These are phyloP conservation scores for Selene dorsalis DNA, from an alignment of 2,797 vertebrate species.

Conservation along the genomic window DNA sequence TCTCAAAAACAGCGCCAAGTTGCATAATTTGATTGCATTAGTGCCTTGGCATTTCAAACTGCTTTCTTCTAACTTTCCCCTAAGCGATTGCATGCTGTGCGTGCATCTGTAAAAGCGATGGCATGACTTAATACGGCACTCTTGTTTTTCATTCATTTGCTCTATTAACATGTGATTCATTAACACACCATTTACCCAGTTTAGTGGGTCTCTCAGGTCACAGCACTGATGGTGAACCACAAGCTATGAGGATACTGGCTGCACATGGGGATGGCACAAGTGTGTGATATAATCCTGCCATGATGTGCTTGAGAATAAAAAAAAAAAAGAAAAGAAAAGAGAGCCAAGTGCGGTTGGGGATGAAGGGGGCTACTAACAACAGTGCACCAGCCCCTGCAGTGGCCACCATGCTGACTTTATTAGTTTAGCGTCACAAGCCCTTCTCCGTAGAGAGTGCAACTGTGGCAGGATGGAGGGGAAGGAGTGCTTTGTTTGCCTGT, in stretches of 20 bases:
- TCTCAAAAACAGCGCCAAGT: slow-evolving; percentile 36
- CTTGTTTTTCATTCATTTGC: slow-evolving; percentile 59
- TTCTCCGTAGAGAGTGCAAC: slow-evolving; percentile 60
- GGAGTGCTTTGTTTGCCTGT: slow-evolving; percentile 57
- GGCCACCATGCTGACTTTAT: slow-evolving; percentile 78
- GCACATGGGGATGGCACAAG: slow-evolving; percentile 40
- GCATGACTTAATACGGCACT: slow-evolving; percentile 45
- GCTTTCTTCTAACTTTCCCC: slow-evolving; percentile 52
- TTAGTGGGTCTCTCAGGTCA: slow-evolving; percentile 74
- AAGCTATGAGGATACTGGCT: slow-evolving; percentile 21
- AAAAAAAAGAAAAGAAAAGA: slow-evolving; percentile 41
- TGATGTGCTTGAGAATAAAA: slow-evolving; percentile 55
- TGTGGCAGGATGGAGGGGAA: slow-evolving; percentile 57
- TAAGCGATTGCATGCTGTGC: slow-evolving; percentile 48
- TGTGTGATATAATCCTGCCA: slow-evolving; percentile 58
- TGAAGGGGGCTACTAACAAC: slow-evolving; percentile 68
- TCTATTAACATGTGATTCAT: slow-evolving; percentile 70
- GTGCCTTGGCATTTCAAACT: slow-evolving; percentile 54
- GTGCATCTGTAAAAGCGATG: slow-evolving; percentile 52
- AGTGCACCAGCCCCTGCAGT: slow-evolving; percentile 68
- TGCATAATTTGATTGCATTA: slow-evolving; percentile 55
- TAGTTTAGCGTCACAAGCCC: slow-evolving; percentile 76
- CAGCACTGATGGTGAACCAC: slow-evolving; percentile 46
- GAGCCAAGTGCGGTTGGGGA: slow-evolving; percentile 44
- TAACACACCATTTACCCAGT: slow-evolving; percentile 58